A percentile compares a stretch with the other conserved stretches of the same genome.
phyloP scores from a whole-genome alignment of 2,113 vertebrate species.

The Cochlearius cochlearius region DNA sequence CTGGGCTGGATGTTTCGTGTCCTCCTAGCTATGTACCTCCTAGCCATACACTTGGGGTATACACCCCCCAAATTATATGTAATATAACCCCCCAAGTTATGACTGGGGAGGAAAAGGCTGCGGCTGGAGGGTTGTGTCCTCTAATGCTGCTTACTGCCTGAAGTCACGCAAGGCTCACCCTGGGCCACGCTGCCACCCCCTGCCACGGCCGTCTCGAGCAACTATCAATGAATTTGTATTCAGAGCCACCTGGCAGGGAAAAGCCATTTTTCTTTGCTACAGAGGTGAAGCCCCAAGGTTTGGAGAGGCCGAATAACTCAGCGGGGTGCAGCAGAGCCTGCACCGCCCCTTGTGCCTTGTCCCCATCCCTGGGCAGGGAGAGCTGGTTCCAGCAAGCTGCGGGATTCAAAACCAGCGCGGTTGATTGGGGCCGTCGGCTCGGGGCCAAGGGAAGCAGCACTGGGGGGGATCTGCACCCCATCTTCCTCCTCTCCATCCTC shows the following conservation, averaged over 20 bases:
- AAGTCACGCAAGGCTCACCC: rapidly evolving
- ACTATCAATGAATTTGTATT: background rate
- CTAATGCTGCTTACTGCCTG: rapidly evolving
- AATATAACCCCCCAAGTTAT: too few relatives aligned
- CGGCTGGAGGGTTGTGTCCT: background rate
- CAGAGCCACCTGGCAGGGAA: background rate
- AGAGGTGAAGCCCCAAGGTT: background rate
- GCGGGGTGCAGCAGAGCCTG: background rate
- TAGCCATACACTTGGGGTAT: background rate
- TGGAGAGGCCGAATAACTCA: background rate
- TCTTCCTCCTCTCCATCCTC: background rate
- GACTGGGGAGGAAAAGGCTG: background rate
- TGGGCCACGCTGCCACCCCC: background rate
- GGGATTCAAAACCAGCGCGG: rapidly evolving
- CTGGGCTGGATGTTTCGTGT: background rate
- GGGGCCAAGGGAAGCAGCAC: background rate
- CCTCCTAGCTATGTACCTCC: background rate
- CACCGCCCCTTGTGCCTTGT: background rate
- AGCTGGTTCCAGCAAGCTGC: background rate
- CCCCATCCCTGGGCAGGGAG: background rate
- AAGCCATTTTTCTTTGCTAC: background rate
- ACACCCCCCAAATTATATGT: too few relatives aligned
- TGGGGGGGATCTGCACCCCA: background rate
- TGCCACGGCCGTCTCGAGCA: rapidly evolving
- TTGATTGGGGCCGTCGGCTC: background rate